A percentile compares a stretch with the other conserved stretches of the same genome.
These are phyloP conservation scores for Antheraea yamamai DNA, from an alignment of 2,888 invertebrate species.

Conservation along the genomic window DNA sequence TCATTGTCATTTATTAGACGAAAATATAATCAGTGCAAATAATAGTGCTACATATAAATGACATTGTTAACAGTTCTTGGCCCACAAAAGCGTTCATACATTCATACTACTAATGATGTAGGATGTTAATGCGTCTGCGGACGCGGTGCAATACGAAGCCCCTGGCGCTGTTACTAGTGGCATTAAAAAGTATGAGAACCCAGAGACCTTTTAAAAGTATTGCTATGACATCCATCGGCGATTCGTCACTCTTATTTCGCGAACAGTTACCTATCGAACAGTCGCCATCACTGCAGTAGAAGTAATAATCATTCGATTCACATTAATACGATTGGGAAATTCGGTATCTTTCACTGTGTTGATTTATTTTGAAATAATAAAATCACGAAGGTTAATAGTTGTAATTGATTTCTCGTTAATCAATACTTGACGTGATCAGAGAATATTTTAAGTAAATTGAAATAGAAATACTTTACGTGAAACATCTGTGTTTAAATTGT, in stretches of 20 bases:
- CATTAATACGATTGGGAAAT: conserved; percentile 30
- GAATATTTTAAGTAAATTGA: too few species aligned
- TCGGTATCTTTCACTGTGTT: conserved; percentile 25
- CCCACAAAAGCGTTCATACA: conserved; percentile 11
- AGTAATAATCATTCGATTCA: conserved; percentile 36
- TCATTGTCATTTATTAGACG: too few species aligned
- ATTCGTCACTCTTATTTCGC: conserved; percentile 47
- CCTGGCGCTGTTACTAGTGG: conserved; percentile 64
- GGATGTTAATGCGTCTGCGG: conserved; percentile 31
- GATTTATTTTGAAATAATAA: conserved; percentile 22
- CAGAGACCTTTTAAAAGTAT: conserved; percentile 67
- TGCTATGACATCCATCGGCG: conserved; percentile 57
- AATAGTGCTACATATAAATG: not conserved
- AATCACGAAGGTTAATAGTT: conserved; percentile 21
- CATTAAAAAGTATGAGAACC: conserved; percentile 78
- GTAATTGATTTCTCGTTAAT: not conserved
- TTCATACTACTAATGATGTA: conserved; percentile 39
- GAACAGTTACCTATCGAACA: conserved; percentile 30
- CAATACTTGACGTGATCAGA: not conserved
- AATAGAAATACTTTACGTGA: too few species aligned
- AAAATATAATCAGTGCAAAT: not conserved
- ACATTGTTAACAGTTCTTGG: not conserved
- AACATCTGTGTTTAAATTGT: too few species aligned
- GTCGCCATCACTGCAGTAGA: conserved; percentile 43
- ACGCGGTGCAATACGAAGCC: conserved; percentile 43